A percentile compares a stretch with the other conserved stretches of the same genome.
Evolutionary conservation across 2,113 vertebrate species (phyloP).

Genomic region (Amphiprion percula): DNA sequence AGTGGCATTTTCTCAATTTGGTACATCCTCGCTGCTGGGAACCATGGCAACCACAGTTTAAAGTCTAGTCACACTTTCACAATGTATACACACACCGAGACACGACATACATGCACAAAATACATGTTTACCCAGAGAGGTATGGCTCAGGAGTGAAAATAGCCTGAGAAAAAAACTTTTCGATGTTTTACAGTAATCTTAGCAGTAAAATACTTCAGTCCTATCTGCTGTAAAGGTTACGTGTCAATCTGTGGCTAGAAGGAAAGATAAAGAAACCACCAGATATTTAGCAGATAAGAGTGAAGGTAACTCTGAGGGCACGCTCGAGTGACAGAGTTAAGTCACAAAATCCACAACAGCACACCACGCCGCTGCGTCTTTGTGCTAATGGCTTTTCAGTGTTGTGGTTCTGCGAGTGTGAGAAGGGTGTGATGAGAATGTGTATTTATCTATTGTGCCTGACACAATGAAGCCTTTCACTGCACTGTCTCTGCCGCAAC

Average conservation of each 20-base stretch:
- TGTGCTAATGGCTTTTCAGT: conserved; percentile 10
- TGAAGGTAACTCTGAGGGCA: conserved; percentile 6
- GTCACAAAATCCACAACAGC: conserved; percentile 15
- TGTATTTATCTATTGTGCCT: conserved; percentile 66
- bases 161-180: neutral
- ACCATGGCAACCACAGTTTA: conserved; percentile 67
- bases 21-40: conserved; percentile 13
- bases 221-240: neutral
- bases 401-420: conserved; percentile 14
- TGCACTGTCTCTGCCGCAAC: conserved; percentile 68
- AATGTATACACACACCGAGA: neutral
- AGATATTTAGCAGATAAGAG: neutral
- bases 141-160: neutral
- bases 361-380: neutral
- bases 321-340: neutral
- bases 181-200: neutral
- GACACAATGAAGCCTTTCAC: conserved; percentile 71
- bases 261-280: neutral
- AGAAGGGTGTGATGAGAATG: conserved; percentile 54
- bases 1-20: conserved; percentile 12
- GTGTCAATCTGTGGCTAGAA: neutral
- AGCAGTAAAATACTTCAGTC: neutral
- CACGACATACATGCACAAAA: conserved; percentile 10
- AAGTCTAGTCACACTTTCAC: conserved; percentile 3
- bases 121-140: too few relatives aligned